A percentile compares a stretch with the other conserved stretches of the same genome.
Evolutionary conservation across 2,888 invertebrate species (phyloP).

Genomic region (Acronicta leporina): DNA sequence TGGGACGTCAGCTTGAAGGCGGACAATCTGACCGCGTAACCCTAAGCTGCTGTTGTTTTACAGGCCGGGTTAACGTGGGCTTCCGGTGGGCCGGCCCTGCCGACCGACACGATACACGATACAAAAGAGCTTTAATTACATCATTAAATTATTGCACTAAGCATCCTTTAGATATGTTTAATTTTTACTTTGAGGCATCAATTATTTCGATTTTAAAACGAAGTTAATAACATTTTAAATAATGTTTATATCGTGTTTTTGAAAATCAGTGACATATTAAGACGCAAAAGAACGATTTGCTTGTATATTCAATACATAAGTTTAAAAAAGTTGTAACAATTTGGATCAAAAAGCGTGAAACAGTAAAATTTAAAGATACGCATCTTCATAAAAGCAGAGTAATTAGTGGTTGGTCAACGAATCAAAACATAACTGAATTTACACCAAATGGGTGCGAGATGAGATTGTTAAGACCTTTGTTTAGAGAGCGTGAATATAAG

Average conservation of each 20-base stretch:
- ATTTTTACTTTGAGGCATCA: too few species aligned
- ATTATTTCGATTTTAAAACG: neutral
- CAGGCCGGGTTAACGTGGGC: conserved; percentile 38
- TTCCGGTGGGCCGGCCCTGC: conserved; percentile 40
- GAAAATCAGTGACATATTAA: conserved; percentile 5
- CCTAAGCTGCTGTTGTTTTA: conserved; percentile 45
- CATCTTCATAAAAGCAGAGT: conserved; percentile 60
- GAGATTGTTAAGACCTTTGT: conserved; percentile 51
- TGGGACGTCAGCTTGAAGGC: conserved; percentile 44
- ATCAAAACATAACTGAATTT: conserved; percentile 51
- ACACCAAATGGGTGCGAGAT: conserved; percentile 37
- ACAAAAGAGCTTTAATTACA: conserved; percentile 45
- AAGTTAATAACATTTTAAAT: too few species aligned
- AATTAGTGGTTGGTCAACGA: conserved; percentile 54
- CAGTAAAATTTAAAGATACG: conserved; percentile 55
- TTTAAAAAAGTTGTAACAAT: conserved; percentile 21
- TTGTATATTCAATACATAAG: conserved; percentile 2
- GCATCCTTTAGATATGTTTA: conserved; percentile 11
- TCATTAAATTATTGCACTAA: conserved; percentile 35
- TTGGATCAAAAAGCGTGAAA: conserved; percentile 61
- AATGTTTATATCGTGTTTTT: too few species aligned
- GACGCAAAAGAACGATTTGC: conserved; percentile 3
- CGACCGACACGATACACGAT: conserved; percentile 32
- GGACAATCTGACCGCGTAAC: conserved; percentile 39
- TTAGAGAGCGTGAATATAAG: conserved; percentile 61